phyloP scores from a whole-genome alignment of 2,888 invertebrate genomes.

The Agriotes lineatus region DNA sequence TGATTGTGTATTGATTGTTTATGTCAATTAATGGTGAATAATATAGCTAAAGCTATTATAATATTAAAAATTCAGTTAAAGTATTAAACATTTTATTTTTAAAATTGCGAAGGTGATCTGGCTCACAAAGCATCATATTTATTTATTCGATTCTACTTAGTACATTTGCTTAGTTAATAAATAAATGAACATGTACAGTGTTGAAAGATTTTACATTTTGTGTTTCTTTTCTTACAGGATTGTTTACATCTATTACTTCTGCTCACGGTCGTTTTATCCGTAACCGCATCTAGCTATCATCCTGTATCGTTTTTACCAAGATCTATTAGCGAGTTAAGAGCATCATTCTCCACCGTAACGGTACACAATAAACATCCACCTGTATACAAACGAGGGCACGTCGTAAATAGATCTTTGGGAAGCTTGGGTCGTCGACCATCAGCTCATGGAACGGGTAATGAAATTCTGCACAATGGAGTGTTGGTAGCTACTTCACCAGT shows the following conservation, averaged over 20 bases:
- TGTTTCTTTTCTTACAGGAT: constrained; percentile 7
- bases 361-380: neutral
- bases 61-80: too few species aligned
- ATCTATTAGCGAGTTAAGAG: neutral
- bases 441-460: constrained; percentile 18
- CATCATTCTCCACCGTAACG: constrained; percentile 2
- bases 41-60: too few species aligned
- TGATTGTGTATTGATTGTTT: too few species aligned
- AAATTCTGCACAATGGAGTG: constrained; percentile 32
- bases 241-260: neutral
- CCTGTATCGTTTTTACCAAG: constrained; percentile 8
- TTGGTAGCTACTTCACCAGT: constrained; percentile 64
- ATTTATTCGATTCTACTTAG: too few species aligned
- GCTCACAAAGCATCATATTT: too few species aligned
- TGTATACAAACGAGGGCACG: neutral
- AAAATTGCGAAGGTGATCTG: too few species aligned
- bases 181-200: too few species aligned
- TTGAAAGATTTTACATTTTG: too few species aligned
- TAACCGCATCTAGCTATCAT: neutral
- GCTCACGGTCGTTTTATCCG: neutral
- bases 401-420: constrained; percentile 30
- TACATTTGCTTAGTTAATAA: too few species aligned
- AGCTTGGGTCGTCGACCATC: constrained; percentile 39
- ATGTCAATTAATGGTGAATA: too few species aligned
- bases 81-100: too few species aligned